phyloP scores from a whole-genome alignment of 1,140 invertebrate genomes.

The Caenorhabditis briggsae region DNA sequence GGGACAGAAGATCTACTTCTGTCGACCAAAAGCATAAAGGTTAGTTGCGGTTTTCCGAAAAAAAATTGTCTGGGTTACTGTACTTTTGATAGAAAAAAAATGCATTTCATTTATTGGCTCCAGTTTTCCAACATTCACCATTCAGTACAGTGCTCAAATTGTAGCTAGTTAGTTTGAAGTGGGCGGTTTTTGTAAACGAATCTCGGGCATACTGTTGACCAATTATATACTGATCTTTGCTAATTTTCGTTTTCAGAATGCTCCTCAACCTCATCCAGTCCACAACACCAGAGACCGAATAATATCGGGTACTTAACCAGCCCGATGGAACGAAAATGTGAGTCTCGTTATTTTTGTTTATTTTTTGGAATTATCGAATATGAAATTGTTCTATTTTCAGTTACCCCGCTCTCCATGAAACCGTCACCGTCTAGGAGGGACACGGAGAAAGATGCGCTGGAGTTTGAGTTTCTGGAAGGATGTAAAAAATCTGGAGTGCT shows the following conservation, averaged over 20 bases:
- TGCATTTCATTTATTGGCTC: no score
- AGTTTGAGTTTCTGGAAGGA: constrained; percentile 10
- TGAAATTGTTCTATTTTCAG: background rate
- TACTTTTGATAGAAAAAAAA: no score
- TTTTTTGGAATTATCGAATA: background rate
- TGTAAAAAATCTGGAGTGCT: constrained; percentile 28
- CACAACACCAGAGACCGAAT: constrained; percentile 31
- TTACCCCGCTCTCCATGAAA: constrained; percentile 15
- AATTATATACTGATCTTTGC: no score
- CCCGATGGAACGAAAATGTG: constrained; percentile 55
- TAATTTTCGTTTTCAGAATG: constrained; percentile 13
- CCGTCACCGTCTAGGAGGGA: constrained; percentile 27
- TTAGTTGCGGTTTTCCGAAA: background rate
- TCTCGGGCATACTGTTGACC: no score
- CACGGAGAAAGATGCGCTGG: constrained; percentile 40
- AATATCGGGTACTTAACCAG: constrained; percentile 56
- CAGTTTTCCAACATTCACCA: no score
- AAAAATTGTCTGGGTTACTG: no score
- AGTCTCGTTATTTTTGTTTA: background rate
- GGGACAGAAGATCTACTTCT: constrained; percentile 32
- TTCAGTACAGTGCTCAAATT: no score
- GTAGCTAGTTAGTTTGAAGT: no score
- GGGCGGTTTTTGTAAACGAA: no score
- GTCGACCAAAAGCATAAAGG: constrained; percentile 54
- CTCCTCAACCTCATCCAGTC: constrained; percentile 57